A percentile compares a stretch with the other conserved stretches of the same genome.
Conservation (phyloP, 1,140 invertebrate genomes). For the Macrobrachium rosenbergii region DNA sequence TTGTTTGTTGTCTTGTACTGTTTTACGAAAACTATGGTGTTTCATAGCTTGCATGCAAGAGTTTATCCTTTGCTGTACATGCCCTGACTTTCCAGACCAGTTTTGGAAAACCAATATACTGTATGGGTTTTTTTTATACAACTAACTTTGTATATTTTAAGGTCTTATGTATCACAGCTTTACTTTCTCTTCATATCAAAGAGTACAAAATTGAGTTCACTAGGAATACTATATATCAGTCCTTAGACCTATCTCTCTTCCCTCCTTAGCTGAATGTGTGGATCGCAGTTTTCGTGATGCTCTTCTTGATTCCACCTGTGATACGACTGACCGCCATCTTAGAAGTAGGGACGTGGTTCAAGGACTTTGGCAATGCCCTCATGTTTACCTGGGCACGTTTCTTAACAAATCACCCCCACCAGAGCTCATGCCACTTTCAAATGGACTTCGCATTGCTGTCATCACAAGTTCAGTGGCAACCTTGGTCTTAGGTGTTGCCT, state of each 20-base stretch:
- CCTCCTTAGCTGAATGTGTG: constrained; percentile 40
- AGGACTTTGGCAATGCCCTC: constrained; percentile 8
- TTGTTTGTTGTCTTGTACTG: too few species aligned
- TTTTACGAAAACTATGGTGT: too few species aligned
- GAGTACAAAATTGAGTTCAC: background rate
- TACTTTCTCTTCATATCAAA: too few species aligned
- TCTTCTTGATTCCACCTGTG: constrained; percentile 18
- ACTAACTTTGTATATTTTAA: too few species aligned
- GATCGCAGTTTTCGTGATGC: constrained; percentile 13
- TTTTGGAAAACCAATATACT: too few species aligned
- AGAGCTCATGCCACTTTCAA: constrained; percentile 26
- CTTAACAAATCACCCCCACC: constrained; percentile 34
- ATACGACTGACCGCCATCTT: background rate
- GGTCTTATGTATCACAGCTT: too few species aligned
- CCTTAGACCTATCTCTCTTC: background rate
- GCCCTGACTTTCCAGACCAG: too few species aligned
- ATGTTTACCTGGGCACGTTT: constrained; percentile 54
- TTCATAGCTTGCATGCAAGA: too few species aligned
- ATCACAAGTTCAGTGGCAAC: constrained; percentile 26
- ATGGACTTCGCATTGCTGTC: constrained; percentile 32
- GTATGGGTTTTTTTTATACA: too few species aligned
- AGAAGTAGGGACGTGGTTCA: constrained; percentile 35
- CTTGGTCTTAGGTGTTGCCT: constrained; percentile 47
- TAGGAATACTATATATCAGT: background rate
- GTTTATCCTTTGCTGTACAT: too few species aligned